Base-by-base conservation (phyloP, 1,140 invertebrate species). In the Trigoniulus corallinus region DNA sequence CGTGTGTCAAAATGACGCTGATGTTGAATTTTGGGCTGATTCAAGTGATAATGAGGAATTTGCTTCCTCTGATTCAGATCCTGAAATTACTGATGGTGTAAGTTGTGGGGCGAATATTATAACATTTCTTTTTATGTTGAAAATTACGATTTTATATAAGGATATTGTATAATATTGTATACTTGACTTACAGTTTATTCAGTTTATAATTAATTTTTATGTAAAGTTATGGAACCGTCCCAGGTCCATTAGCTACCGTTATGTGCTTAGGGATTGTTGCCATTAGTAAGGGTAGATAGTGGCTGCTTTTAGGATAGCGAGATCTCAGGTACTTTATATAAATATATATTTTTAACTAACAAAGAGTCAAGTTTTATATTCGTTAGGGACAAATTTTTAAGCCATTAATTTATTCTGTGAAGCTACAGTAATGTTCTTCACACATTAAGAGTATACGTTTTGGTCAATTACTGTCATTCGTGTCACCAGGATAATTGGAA, bases 401-500 rank as follows among this genome's bases (percentile, higher is more conserved):
- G 20, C 20, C 10, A 10, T 44, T 47, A 23, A 24, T 7, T 39
- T 12, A 12, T 12, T 39, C 12, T 18, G 37, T 13, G 12, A 39
- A 39, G 18, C 37, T 18, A 18, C 37, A 39, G 12, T 39, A 18
- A 39, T 13, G 12, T 39, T n/a, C n/a, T n/a, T n/a, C n/a, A n/a
- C n/a, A n/a, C n/a, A n/a, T n/a, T n/a, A n/a, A n/a, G n/a, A n/a
- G n/a, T n/a, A n/a, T n/a, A n/a, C n/a, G n/a, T n/a, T n/a, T n/a
- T n/a, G n/a, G n/a, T n/a, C n/a, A n/a, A n/a, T n/a, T n/a, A n/a
- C n/a, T n/a, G n/a, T n/a, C n/a, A 43, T n/a, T n/a, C n/a, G n/a
- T n/a, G n/a, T n/a, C n/a, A n/a, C n/a, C n/a, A 48, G 47, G 48
- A 50, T 44, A 50, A 50, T 15, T 50, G 48, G 48, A 3, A 22